Evolutionary conservation across 2,888 invertebrate genomes (phyloP), one percentile per base, ranked within the genome.

Genomic region (Lydus trimaculatus): DNA sequence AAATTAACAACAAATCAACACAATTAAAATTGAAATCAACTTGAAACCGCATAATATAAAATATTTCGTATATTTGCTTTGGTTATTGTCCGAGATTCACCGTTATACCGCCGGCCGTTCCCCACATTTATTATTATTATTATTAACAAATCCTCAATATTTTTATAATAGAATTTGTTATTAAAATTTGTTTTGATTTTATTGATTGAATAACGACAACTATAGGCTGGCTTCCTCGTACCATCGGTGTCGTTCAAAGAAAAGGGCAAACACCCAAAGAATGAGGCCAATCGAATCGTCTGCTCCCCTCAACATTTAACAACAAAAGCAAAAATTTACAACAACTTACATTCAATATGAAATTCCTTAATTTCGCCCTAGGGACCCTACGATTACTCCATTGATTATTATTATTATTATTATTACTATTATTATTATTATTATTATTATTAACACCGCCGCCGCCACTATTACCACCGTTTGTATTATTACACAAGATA

Each of bases 401-500:
- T 20, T 48, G 48, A 48, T 48, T 64, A 58, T 70, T 75, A 33
- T 67, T 71, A 62, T 72, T 65, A 64, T 69, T 75, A 59, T 69
- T 71, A 48, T 69, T 75, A 59, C 67, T 71, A 48, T 67, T 71
- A 62, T 72, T 65, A 64, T 69, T 75, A 61, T 69, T 71, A 33
- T 75, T 74, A 63, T 74, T 75, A 20, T 48, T 43, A 7, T 43
- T 43, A 17, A 8, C 11, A 43, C 39, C 20, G 20, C 20, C 36
- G 5, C 36, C 36, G 7, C 36, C 48, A 20, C 48, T 20, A 20
- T 8, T 11, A 23, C 74, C 71, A 66, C 73, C 75, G 28, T 73
- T 71, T 66, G 79, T 77, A 43, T 43, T 77, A 43, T 43, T 43
- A 78, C 86, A 85, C 64, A 86, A 78, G 68, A 87, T 86, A 75